A percentile compares a stretch with the other conserved stretches of the same genome.
Conservation (phyloP, 2,113 vertebrate genomes). For the Erinaceus europaeus region DNA sequence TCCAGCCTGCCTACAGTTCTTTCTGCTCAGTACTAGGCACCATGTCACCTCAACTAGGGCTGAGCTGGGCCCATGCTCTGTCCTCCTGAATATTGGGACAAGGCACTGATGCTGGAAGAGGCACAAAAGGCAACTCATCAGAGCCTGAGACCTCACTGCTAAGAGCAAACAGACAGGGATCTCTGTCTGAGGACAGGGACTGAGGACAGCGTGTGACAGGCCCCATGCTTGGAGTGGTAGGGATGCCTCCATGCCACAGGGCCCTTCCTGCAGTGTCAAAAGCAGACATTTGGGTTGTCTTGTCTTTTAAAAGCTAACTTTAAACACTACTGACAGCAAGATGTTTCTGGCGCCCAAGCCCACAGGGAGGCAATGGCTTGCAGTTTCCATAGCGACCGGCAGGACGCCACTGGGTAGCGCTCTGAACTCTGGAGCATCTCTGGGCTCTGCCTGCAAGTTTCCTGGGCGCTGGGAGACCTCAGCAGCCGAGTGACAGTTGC, state of each 20-base stretch:
- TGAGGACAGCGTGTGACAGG: constrained; percentile 17
- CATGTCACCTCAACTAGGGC: background rate
- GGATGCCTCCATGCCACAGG: background rate
- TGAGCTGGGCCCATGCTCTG: background rate
- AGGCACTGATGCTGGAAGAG: background rate
- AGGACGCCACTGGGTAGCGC: constrained; percentile 40
- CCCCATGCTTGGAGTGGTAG: constrained; percentile 16
- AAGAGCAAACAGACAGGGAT: constrained; percentile 9
- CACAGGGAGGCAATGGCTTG: constrained; percentile 32
- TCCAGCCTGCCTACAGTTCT: too few relatives aligned
- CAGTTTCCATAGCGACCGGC: constrained; percentile 63
- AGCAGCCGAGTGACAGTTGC: background rate
- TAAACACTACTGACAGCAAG: constrained; percentile 66
- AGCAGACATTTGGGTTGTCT: constrained; percentile 41
- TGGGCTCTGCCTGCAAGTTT: constrained; percentile 20
- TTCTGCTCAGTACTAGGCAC: background rate
- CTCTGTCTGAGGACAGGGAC: background rate
- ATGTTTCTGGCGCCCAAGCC: constrained; percentile 49
- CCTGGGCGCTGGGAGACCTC: constrained; percentile 41
- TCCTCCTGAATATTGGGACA: background rate
- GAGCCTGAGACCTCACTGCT: background rate
- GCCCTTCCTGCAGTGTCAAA: constrained; percentile 34
- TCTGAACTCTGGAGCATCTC: constrained; percentile 57
- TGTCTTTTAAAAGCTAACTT: constrained; percentile 59
- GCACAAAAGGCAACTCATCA: background rate